Conservation (phyloP, 2,888 invertebrate genomes). For the Eumacrocentrus americanus region DNA sequence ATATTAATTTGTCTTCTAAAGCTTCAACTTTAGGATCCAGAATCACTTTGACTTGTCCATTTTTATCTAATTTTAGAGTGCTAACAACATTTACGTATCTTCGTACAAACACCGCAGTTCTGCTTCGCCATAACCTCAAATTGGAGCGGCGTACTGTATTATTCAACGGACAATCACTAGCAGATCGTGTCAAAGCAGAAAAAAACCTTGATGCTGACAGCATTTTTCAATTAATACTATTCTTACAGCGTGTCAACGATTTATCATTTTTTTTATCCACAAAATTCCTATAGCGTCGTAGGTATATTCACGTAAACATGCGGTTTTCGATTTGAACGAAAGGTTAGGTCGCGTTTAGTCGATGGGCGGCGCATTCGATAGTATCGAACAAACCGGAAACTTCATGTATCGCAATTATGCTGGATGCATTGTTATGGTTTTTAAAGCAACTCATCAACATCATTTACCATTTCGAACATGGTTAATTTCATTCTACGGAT, state of each 20-base stretch:
- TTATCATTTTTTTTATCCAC: background rate
- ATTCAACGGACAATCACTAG: background rate
- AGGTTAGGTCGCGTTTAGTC: no score
- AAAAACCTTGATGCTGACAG: slow-evolving; percentile 18
- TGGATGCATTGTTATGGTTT: no score
- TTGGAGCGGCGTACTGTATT: background rate
- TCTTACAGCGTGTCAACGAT: background rate
- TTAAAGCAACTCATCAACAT: no score
- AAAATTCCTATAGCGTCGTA: background rate
- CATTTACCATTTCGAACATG: no score
- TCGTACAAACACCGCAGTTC: background rate
- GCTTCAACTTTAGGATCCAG: slow-evolving; percentile 43
- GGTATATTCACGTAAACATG: no score
- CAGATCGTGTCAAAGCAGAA: background rate
- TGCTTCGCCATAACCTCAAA: slow-evolving; percentile 9
- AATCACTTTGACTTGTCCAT: slow-evolving; percentile 25
- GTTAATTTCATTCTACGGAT: no score
- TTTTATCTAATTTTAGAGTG: slow-evolving; percentile 18
- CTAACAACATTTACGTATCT: slow-evolving; percentile 14
- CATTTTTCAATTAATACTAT: slow-evolving; percentile 8
- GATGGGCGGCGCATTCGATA: no score
- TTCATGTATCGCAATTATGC: no score
- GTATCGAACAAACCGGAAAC: no score
- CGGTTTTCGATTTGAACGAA: no score
- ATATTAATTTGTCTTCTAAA: slow-evolving; percentile 56